Evolutionary conservation across 2,113 vertebrate genomes (phyloP), one percentile per base, ranked within the genome.

Genomic region (Salminus brasiliensis): DNA sequence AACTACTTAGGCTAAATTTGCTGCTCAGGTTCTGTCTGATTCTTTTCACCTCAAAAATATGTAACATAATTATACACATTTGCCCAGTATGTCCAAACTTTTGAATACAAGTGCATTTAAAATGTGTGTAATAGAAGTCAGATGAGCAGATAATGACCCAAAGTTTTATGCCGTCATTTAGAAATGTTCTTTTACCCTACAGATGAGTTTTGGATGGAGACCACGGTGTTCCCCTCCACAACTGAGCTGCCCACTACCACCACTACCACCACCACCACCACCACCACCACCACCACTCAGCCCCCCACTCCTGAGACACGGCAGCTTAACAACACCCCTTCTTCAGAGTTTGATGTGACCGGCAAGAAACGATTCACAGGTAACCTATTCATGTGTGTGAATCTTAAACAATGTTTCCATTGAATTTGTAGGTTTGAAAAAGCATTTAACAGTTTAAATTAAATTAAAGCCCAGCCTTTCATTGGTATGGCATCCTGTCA

Each of bases 331-430:
- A 92, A 91, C 0, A 91, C 91, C 18, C 95, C 96, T 5, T 81
- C 92, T 53, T 94, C 95, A 2, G 94, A 95, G 86, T 95, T 94
- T 57, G 97, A 99, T 84, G 90, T 94, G 41, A 89, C 93, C 67
- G 97, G 98, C 82, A 97, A 94, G 88, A 97, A 95, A 59, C 92
- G 97, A 52, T 99, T 98, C 89, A 95, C 93, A 90, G 98, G 98
- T 99, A 94, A 30, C 25, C 25, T 72, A 29, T 34, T 21, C 34
- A 23, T 21, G 29, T 72, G 34, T 73, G 27, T 55, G 29, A 30
- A 25, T 69, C 32, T 65, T 13, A 39, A 27, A 62, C 49, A 65
- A 75, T 1, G 43, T n/a, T 25, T 2, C 18, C 4, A 1, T 41
- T 65, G 53, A 49, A 25, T 1, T 21, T 30, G 16, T 27, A 12